Evolutionary conservation across 2,113 vertebrate species (phyloP), one percentile per base, ranked within the genome.

Genomic region (Petrocephalus microphthalmus): DNA sequence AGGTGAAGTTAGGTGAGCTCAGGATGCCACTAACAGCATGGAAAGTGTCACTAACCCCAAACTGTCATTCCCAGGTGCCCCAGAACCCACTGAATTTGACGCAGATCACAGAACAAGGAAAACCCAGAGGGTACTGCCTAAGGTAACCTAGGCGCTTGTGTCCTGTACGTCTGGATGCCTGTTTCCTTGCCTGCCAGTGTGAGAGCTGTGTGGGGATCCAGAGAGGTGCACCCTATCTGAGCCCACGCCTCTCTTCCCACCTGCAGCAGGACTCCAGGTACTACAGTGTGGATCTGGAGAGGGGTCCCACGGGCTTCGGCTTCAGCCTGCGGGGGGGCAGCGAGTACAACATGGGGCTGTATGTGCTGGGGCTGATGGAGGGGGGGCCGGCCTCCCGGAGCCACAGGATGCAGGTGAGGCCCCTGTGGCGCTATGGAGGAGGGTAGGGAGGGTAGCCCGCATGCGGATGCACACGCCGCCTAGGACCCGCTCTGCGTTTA

Each of bases 281-380:
- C 64, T 81, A 85, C 83, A 84, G 51, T 88, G 87, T 90, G 82
- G 86, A 84, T 88, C 57, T 90, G 82, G 92, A 95, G 22, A 94
- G 96, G 0, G 95, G 95, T 1, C 92, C 95, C 3, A 92, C 92
- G 0, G 97, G 96, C 0, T 98, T 97, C 49, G 97, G 96, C 85
- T 95, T 98, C 92, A 97, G 96, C 89, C 93, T 97, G 87, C 92
- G 95, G 86, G 96, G 97, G 11, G 96, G 96, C 13, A 93, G 93
- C 11, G 96, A 96, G 91, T 96, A 95, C 90, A 95, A 97, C 89
- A 95, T 90, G 89, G 85, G 89, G 20, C 85, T 87, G 29, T 89
- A 83, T 49, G 87, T 88, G 64, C 90, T 95, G 7, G 95, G 94
- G 10, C 92, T 97, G 89, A 96, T 97, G 95, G 95, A 96, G 86